Percentiles rank a stretch among this genome's conserved stretches.
These are phyloP conservation scores for Podotricha telesiphe DNA, from an alignment of 2,888 invertebrate genomes.

Conservation along the genomic window DNA sequence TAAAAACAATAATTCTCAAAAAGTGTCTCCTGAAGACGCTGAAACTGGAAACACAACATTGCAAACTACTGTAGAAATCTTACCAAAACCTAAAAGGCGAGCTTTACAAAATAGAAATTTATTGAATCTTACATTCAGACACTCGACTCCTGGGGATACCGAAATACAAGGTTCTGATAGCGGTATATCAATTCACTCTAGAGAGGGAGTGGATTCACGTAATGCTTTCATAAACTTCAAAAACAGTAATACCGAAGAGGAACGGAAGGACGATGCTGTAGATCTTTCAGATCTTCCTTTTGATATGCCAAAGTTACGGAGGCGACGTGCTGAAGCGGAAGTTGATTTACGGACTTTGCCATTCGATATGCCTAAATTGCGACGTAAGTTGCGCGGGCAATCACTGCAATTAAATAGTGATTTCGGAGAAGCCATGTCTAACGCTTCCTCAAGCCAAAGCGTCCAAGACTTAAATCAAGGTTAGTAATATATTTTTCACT, in stretches of 20 bases:
- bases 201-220: slow-evolving; percentile 89
- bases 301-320: slow-evolving; percentile 93
- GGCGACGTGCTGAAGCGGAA: slow-evolving; percentile 88
- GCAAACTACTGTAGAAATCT: slow-evolving; percentile 78
- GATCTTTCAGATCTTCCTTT: slow-evolving; percentile 92
- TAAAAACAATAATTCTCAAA: slow-evolving; percentile 90
- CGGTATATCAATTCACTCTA: slow-evolving; percentile 93
- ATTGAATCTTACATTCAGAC: slow-evolving; percentile 86
- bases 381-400: slow-evolving; percentile 88
- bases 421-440: slow-evolving; percentile 89
- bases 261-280: slow-evolving; percentile 82
- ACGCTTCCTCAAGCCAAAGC: slow-evolving; percentile 92
- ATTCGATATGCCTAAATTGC: slow-evolving; percentile 95
- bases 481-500: slow-evolving; percentile 54
- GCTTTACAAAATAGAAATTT: slow-evolving; percentile 91
- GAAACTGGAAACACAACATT: slow-evolving; percentile 71
- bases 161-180: slow-evolving; percentile 94
- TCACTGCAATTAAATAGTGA: slow-evolving; percentile 84
- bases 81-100: slow-evolving; percentile 85
- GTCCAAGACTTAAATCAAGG: slow-evolving; percentile 89
- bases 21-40: slow-evolving; percentile 88
- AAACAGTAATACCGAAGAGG: slow-evolving; percentile 81
- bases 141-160: slow-evolving; percentile 86
- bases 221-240: slow-evolving; percentile 85
- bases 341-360: slow-evolving; percentile 92